Conservation (phyloP, 2,888 invertebrate species). For the Nomada hirtipes region DNA sequence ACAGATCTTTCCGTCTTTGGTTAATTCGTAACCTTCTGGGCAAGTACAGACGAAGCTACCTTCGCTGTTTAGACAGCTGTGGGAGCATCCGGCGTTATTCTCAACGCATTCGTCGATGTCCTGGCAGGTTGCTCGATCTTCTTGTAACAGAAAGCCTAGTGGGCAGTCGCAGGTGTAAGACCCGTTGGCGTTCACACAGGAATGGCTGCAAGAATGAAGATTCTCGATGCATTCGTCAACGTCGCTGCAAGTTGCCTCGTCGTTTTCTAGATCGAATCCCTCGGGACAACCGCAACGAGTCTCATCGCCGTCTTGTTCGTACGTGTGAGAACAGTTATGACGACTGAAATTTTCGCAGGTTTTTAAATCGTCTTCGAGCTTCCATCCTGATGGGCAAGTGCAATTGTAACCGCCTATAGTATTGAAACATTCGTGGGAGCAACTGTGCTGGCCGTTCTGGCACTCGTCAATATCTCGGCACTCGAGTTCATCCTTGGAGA, state of each 20-base stretch:
- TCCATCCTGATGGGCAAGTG: conserved; percentile 84
- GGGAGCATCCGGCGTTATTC: conserved; percentile 85
- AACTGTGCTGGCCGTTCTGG: conserved; percentile 76
- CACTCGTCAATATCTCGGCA: conserved; percentile 85
- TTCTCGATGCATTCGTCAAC: conserved; percentile 81
- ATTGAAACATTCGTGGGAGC: conserved; percentile 85
- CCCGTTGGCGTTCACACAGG: conserved; percentile 79
- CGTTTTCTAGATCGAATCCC: conserved; percentile 84
- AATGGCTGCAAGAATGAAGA: conserved; percentile 74
- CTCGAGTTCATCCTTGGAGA: conserved; percentile 59
- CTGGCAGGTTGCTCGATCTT: conserved; percentile 79
- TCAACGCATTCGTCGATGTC: conserved; percentile 83
- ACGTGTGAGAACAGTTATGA: conserved; percentile 82
- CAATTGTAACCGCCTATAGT: conserved; percentile 85
- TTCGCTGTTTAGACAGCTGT: conserved; percentile 85
- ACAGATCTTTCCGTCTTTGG: conserved; percentile 79
- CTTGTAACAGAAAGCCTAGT: conserved; percentile 82
- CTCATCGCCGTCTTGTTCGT: conserved; percentile 78
- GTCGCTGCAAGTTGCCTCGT: conserved; percentile 79
- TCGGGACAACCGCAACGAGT: conserved; percentile 84
- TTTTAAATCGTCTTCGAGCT: conserved; percentile 72
- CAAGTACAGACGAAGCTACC: conserved; percentile 86
- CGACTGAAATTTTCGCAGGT: conserved; percentile 76
- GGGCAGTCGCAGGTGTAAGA: conserved; percentile 86
- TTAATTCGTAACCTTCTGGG: conserved; percentile 83